These are phyloP conservation scores for Melikaiella ostensackeni DNA, from an alignment of 2,888 invertebrate species.

Conservation along the genomic window DNA sequence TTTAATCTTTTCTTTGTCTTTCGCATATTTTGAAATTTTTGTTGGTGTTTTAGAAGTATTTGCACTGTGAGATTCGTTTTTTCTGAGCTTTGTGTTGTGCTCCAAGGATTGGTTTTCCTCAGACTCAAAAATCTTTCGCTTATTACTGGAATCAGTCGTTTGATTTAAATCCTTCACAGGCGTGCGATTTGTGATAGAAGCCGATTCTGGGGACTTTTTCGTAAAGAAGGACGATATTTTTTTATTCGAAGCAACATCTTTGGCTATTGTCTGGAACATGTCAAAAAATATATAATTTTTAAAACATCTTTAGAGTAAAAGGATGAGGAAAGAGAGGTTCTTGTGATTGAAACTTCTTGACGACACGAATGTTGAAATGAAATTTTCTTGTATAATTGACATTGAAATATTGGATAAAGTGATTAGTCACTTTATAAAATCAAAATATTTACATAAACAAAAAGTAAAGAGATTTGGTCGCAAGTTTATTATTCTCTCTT, in stretches of 20 bases:
- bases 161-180: background rate
- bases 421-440: background rate
- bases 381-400: background rate
- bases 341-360: background rate
- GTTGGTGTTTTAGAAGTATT: background rate
- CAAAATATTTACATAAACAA: background rate
- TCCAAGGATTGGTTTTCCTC: background rate
- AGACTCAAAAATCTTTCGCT: background rate
- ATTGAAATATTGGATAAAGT: background rate
- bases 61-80: background rate
- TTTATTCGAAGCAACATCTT: background rate
- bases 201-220: background rate
- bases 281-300: background rate
- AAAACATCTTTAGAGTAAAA: background rate
- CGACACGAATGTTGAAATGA: background rate
- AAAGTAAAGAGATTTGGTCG: background rate
- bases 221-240: slow-evolving; percentile 21
- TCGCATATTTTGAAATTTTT: background rate
- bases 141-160: background rate
- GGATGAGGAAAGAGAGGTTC: background rate
- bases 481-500: background rate
- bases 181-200: background rate
- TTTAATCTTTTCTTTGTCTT: background rate
- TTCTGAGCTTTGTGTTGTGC: background rate
- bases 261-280: slow-evolving; percentile 20